These are phyloP conservation scores for Ageneiosus marmoratus DNA, from an alignment of 2,113 vertebrate genomes.

Conservation along the genomic window DNA sequence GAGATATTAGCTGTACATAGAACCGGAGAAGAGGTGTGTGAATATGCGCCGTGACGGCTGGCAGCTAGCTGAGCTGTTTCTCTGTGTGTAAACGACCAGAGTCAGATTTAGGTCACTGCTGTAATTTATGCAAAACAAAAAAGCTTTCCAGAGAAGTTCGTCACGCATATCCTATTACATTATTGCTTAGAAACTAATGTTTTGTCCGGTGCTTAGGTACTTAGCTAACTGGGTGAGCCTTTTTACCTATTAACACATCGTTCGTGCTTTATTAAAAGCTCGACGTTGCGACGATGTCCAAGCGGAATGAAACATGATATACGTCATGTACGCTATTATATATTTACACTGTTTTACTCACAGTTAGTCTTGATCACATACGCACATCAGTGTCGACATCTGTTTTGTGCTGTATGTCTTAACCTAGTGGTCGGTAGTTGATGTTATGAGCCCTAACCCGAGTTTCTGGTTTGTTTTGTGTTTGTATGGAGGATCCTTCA, in stretches of 20 bases:
- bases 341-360: neutral
- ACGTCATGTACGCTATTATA: neutral
- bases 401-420: neutral
- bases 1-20: neutral
- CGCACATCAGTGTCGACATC: neutral
- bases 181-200: neutral
- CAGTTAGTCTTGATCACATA: neutral
- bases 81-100: too few species aligned
- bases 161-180: neutral
- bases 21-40: neutral
- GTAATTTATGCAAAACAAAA: neutral
- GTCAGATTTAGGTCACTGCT: neutral
- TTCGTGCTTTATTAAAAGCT: too few species aligned
- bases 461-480: conserved; percentile 23
- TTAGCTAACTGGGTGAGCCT: neutral
- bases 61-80: neutral
- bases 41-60: neutral
- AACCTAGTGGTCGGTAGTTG: neutral
- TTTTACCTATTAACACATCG: neutral
- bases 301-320: neutral
- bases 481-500: conserved; percentile 63
- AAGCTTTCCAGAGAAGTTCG: neutral
- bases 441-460: neutral
- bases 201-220: neutral
- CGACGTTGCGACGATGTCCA: neutral